Evolutionary conservation across 2,113 vertebrate species (phyloP).

Genomic region (Craseonycteris thonglongyai): DNA sequence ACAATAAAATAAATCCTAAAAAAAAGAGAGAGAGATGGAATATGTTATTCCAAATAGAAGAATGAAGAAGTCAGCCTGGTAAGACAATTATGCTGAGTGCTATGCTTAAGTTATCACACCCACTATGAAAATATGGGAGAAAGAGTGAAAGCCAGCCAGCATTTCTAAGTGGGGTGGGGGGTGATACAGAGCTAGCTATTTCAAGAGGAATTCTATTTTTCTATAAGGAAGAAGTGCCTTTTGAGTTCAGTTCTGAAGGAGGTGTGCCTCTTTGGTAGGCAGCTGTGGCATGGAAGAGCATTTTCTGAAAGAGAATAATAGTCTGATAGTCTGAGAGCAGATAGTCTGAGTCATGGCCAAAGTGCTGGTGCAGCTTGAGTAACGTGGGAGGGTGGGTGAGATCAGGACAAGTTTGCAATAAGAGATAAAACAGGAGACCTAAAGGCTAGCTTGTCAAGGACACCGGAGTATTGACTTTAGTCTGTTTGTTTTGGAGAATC

Average conservation of each 20-base stretch:
- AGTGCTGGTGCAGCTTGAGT: background rate
- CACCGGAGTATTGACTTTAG: background rate
- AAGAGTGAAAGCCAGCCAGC: background rate
- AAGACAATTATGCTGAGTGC: background rate
- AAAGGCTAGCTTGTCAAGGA: background rate
- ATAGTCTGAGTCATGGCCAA: background rate
- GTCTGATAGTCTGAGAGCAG: too few relatives aligned
- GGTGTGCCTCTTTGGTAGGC: background rate
- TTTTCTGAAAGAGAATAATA: background rate
- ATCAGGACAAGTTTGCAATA: background rate
- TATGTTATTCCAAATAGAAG: background rate
- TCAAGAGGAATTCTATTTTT: background rate
- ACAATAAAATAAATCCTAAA: too few relatives aligned
- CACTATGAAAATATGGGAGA: background rate
- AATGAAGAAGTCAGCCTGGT: background rate
- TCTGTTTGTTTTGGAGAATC: slow-evolving; percentile 15
- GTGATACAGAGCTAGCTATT: background rate
- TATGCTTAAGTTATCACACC: background rate
- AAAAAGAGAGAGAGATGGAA: too few relatives aligned
- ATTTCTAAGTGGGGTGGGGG: background rate
- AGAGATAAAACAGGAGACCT: background rate
- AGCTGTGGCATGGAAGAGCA: background rate
- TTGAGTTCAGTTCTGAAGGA: background rate
- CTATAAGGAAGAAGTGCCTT: background rate
- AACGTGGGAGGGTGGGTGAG: background rate